Evolutionary conservation across 2,888 invertebrate species (phyloP), one percentile per base, ranked within the genome.

Genomic region (Timandra comae): DNA sequence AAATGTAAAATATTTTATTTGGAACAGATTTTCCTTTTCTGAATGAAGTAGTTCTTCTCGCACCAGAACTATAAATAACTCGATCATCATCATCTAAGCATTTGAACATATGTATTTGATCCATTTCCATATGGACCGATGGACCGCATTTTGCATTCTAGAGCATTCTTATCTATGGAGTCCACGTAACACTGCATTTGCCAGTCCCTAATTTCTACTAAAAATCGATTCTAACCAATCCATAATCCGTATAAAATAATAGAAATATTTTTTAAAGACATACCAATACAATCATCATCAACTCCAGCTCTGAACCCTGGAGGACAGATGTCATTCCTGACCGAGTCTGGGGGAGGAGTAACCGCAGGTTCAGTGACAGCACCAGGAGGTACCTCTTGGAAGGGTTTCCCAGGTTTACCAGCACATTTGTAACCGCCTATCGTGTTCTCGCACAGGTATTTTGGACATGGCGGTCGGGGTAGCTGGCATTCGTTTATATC

Each of bases 401-500:
- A 67, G 0, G 82, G 82, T 33, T 71, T 84, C n/a, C 85, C 86
- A 1, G 68, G 52, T 27, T 77, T 84, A 0, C 86, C 86, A 0
- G 65, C 71, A 33, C 87, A 87, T 38, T 75, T 84, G 64, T 68
- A 87, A 0, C 78, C 86, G 0, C 87, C 87, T 19, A 86, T 80
- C 0, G 86, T 82, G 51, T 87, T 87, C 56, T 82, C 76, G 33
- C 87, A 87, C 1, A 85, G 62, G 45, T 85, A 84, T 38, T 81
- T 82, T 0, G 84, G 77, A 32, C 86, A 86, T 0, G 85, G 84
- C 1, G 86, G 84, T 0, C 75, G 64, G 0, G 84, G 74, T 0
- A 79, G 57, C 27, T 80, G 78, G 30, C 98, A 98, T 74, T 98
- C 98, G 63, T 98, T 91, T 19, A 98, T 91, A 65, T 99, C 99